Percentiles rank a stretch among this genome's conserved stretches.
These are phyloP conservation scores for Rhea pennata DNA, from an alignment of 2,113 vertebrate species.

Conservation along the genomic window DNA sequence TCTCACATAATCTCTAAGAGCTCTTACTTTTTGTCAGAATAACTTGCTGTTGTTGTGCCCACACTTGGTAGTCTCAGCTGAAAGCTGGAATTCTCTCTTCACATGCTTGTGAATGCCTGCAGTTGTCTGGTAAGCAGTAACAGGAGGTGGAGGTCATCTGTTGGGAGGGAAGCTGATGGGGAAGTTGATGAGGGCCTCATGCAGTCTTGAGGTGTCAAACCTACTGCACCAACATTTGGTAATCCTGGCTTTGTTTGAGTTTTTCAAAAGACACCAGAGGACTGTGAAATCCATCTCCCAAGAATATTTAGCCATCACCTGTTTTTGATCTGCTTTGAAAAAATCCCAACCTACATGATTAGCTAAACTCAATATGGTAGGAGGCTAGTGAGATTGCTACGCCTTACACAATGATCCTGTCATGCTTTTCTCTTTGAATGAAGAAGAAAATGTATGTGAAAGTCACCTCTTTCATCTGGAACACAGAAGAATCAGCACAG, in stretches of 20 bases:
- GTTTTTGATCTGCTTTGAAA: neutral
- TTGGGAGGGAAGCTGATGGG: neutral
- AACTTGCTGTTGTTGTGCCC: neutral
- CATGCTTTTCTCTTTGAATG: neutral
- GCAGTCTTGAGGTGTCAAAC: neutral
- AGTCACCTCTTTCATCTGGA: neutral
- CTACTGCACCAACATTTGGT: neutral
- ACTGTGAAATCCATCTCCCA: neutral
- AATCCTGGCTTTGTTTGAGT: neutral
- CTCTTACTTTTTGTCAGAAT: neutral
- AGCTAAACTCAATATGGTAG: fast-evolving
- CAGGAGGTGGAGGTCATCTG: neutral
- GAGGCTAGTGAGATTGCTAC: neutral
- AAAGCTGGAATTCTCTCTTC: neutral
- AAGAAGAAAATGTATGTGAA: neutral
- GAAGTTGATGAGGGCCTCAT: neutral
- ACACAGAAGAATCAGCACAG: neutral
- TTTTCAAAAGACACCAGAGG: neutral
- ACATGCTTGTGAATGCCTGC: neutral
- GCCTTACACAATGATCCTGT: neutral
- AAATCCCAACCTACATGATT: neutral
- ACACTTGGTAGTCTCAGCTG: neutral
- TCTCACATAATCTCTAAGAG: neutral
- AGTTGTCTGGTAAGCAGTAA: neutral
- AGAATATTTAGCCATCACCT: neutral